These are phyloP conservation scores for Chloromyia formosa DNA, from an alignment of 2,888 invertebrate species.

Conservation along the genomic window DNA sequence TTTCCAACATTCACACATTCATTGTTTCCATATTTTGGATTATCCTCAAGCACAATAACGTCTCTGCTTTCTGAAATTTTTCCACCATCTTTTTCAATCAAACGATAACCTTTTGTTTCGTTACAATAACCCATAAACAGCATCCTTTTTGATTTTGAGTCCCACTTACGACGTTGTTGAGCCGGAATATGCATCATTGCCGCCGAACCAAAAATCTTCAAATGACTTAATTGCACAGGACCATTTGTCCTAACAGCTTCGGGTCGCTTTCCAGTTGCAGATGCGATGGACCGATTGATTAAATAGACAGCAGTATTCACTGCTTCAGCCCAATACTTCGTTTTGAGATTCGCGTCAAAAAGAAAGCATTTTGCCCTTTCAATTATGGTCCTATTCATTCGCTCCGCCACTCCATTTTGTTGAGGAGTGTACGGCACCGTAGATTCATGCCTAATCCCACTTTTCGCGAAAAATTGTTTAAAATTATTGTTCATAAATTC, in stretches of 20 bases:
- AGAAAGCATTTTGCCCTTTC: too few relatives aligned
- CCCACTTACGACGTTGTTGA: background rate
- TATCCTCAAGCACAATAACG: background rate
- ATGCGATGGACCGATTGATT: background rate
- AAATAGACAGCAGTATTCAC: too few relatives aligned
- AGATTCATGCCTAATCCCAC: too few relatives aligned
- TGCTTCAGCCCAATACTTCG: constrained; percentile 38
- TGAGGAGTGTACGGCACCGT: too few relatives aligned
- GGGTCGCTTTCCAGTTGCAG: background rate
- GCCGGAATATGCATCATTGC: too few relatives aligned
- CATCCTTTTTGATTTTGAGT: background rate
- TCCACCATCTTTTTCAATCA: background rate
- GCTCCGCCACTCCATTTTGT: too few relatives aligned
- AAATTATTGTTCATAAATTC: constrained; percentile 42
- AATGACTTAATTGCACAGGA: background rate
- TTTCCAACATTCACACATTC: too few relatives aligned
- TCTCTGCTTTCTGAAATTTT: constrained; percentile 3
- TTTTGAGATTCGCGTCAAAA: too few relatives aligned
- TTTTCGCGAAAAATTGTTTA: too few relatives aligned
- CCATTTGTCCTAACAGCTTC: background rate
- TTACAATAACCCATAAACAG: background rate
- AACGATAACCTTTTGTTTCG: background rate
- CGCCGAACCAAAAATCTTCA: background rate
- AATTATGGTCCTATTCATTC: too few relatives aligned
- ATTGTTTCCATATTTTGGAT: too few relatives aligned